Evolutionary conservation across 2,888 invertebrate species (phyloP).

Genomic region (Acleris holmiana): DNA sequence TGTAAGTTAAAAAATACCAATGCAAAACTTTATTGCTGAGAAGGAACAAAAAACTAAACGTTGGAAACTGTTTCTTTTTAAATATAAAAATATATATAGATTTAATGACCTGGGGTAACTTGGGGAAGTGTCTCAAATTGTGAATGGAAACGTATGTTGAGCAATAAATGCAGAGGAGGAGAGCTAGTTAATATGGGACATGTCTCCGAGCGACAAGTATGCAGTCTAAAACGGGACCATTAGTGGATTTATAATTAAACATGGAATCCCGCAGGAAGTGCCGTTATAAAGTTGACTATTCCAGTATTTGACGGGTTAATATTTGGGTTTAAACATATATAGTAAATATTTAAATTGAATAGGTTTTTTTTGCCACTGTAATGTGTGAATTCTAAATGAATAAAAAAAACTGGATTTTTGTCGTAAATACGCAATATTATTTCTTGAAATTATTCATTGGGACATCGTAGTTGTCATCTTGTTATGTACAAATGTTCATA

Average conservation of each 20-base stretch:
- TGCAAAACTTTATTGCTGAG: too few species aligned
- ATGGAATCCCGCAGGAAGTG: slow-evolving; percentile 34
- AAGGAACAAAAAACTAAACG: too few species aligned
- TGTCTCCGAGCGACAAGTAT: slow-evolving; percentile 12
- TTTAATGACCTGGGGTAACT: neutral
- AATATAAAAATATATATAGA: neutral
- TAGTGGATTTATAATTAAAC: slow-evolving; percentile 35
- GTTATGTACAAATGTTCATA: too few species aligned
- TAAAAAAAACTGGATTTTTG: too few species aligned
- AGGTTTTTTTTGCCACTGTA: too few species aligned
- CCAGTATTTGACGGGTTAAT: neutral
- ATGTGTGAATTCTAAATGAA: too few species aligned
- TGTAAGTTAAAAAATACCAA: too few species aligned
- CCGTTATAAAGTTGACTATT: slow-evolving; percentile 23
- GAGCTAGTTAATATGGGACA: slow-evolving; percentile 4
- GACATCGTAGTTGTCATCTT: too few species aligned
- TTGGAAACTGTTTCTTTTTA: too few species aligned
- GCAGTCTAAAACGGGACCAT: slow-evolving; percentile 28
- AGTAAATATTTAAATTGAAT: too few species aligned
- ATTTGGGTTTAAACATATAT: neutral
- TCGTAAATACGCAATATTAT: too few species aligned
- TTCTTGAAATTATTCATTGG: too few species aligned
- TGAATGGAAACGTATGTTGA: neutral
- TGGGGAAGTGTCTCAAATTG: neutral
- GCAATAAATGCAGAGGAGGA: neutral